Evolutionary conservation across 1,140 invertebrate genomes (phyloP).

Genomic region (Ceratina calcarata): DNA sequence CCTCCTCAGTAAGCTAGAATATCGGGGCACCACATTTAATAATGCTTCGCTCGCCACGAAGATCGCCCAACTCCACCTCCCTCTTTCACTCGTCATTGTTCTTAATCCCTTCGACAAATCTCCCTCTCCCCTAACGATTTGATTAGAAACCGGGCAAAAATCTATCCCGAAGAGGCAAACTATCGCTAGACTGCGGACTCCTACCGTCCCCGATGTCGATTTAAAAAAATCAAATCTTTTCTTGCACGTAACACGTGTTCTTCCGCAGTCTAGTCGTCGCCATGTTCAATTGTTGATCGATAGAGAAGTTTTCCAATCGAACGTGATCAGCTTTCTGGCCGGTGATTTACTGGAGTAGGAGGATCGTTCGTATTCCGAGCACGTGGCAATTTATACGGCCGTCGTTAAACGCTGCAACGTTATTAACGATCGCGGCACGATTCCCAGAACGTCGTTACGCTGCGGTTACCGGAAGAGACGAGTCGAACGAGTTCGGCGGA

Average conservation of each 20-base stretch:
- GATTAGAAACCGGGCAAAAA: not conserved
- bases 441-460: not conserved
- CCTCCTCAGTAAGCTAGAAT: slow-evolving; percentile 81
- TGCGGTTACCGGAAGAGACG: not conserved
- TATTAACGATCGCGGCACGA: slow-evolving; percentile 18
- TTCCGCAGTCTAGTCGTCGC: too few relatives aligned
- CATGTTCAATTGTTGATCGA: not conserved
- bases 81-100: slow-evolving; percentile 5
- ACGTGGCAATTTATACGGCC: slow-evolving; percentile 21
- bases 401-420: slow-evolving; percentile 14
- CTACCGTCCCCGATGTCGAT: too few relatives aligned
- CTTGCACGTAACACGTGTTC: too few relatives aligned
- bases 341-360: not conserved
- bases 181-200: too few relatives aligned
- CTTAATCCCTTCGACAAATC: slow-evolving; percentile 17
- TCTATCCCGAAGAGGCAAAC: too few relatives aligned
- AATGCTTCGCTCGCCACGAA: slow-evolving; percentile 70
- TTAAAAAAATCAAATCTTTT: too few relatives aligned
- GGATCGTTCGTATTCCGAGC: not conserved
- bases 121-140: not conserved
- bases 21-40: slow-evolving; percentile 79
- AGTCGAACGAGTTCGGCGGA: slow-evolving; percentile 51
- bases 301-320: not conserved
- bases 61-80: slow-evolving; percentile 56
- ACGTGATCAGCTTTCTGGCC: slow-evolving; percentile 29